Evolutionary conservation across 2,113 vertebrate genomes (phyloP).

Genomic region (Anarhynchus alexandrinus): DNA sequence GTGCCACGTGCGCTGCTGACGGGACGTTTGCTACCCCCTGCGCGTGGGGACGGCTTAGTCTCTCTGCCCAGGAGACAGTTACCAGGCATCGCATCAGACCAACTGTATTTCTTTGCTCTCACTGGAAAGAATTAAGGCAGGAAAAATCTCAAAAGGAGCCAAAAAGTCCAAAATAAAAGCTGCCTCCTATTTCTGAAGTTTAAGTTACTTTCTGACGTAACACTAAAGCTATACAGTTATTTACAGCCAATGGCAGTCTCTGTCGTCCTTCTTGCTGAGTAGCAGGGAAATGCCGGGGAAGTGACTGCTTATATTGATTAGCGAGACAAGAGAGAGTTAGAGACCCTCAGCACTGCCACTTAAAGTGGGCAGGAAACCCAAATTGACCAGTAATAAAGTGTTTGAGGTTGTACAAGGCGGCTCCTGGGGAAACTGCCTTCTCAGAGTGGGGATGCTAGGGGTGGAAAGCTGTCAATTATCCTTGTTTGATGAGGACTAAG

Average conservation of each 20-base stretch:
- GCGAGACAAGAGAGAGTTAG: constrained; percentile 71
- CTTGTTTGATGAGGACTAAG: constrained; percentile 63
- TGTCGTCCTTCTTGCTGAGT: constrained; percentile 71
- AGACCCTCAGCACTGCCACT: constrained; percentile 79
- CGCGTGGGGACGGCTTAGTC: rapidly evolving
- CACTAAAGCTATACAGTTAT: constrained; percentile 18
- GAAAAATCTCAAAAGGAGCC: neutral
- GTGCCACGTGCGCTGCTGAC: neutral
- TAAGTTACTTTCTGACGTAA: neutral
- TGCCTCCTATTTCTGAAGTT: constrained; percentile 28
- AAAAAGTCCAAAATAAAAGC: neutral
- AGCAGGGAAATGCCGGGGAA: constrained; percentile 71
- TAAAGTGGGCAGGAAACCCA: constrained; percentile 80
- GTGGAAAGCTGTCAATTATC: constrained; percentile 75
- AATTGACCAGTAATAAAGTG: constrained; percentile 81
- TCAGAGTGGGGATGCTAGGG: constrained; percentile 59
- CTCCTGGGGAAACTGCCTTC: constrained; percentile 74
- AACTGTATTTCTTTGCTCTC: neutral
- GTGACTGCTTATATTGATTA: constrained; percentile 82
- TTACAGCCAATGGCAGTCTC: constrained; percentile 48
- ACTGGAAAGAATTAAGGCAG: neutral
- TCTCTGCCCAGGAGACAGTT: rapidly evolving
- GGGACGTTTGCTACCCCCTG: neutral
- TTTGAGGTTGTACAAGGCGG: constrained; percentile 71
- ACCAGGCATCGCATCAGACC: neutral